Base-by-base conservation (phyloP, 2,113 vertebrate species). In the Gulo gulo region DNA sequence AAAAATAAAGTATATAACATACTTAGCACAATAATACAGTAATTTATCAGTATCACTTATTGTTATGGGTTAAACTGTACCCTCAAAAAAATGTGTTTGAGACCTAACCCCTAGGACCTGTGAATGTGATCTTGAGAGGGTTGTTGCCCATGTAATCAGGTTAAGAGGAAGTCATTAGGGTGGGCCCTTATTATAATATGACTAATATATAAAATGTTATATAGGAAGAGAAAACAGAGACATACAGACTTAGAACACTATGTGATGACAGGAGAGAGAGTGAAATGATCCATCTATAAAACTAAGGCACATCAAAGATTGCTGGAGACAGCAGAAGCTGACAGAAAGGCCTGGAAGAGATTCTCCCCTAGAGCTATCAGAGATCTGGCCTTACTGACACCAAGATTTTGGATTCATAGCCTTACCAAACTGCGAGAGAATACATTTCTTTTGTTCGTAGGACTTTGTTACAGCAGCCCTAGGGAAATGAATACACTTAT, bases 101-200 rank as follows among this genome's bases (percentile, higher is more conserved):
- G n/a, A 79, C 50, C 74, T 90, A 97, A 91, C 10, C 45, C 39
- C n/a, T 90, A 59, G 79, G 93, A 78, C 50, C 20, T 50, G 12
- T 69, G 29, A 92, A 85, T 67, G 34, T 59, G 39, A 88, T 21
- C 47, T 36, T 61, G 83, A 80, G n/a, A 86, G 31, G 69, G 21
- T 67, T 12, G 86, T 57, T 90, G 59, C 12, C 79, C 74, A 91
- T 45, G 7, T 47, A 67, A 71, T 93, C 10, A 76, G n/a, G 15
- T 93, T 95, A 93, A 93, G 80, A 95, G 39, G 21, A 79, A 21
- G 52, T 69, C 50, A 90, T 87, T 59, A 91, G 24, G 21, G 26
- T 73, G 34, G 69, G 50, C 29, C 36, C 29, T 65, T 88, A 88
- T 61, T 85, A 85, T 20, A 97, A 23, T 67, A 45, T 18, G 63